Evolutionary conservation across 2,113 vertebrate species (phyloP).

Genomic region (Mustela nigripes): DNA sequence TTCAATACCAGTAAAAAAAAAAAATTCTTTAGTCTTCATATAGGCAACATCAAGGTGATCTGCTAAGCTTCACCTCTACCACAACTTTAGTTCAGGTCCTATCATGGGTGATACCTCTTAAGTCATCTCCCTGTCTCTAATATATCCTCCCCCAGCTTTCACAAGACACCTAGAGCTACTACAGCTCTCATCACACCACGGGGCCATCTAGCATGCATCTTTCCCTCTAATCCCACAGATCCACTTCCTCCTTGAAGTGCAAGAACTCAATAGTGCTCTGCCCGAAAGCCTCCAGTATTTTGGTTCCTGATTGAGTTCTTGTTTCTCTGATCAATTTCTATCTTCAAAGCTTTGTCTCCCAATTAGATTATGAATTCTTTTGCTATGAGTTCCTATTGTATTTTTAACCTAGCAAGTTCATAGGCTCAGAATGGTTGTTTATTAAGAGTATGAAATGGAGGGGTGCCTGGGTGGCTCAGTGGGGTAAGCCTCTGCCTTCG

Average conservation of each 20-base stretch:
- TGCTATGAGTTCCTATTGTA: neutral
- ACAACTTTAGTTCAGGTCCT: neutral
- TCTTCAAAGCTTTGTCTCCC: neutral
- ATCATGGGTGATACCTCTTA: neutral
- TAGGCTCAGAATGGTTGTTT: neutral
- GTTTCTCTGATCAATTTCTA: neutral
- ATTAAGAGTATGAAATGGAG: neutral
- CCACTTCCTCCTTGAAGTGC: neutral
- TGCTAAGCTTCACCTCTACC: too few relatives aligned
- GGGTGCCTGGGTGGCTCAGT: too few relatives aligned
- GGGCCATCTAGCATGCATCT: fast-evolving
- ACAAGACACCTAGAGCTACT: too few relatives aligned
- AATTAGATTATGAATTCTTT: neutral
- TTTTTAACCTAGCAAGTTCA: conserved; percentile 22
- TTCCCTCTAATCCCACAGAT: neutral
- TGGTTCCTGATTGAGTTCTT: neutral
- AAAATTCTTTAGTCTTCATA: neutral
- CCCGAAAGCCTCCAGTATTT: neutral
- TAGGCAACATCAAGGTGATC: neutral
- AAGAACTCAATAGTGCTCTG: neutral
- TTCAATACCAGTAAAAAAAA: neutral
- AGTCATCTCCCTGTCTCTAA: neutral
- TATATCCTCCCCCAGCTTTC: neutral
- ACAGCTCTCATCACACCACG: fast-evolving
- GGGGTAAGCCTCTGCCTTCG: too few relatives aligned